These are phyloP conservation scores for Barypeithes pellucidus DNA, from an alignment of 2,888 invertebrate genomes.

Conservation along the genomic window DNA sequence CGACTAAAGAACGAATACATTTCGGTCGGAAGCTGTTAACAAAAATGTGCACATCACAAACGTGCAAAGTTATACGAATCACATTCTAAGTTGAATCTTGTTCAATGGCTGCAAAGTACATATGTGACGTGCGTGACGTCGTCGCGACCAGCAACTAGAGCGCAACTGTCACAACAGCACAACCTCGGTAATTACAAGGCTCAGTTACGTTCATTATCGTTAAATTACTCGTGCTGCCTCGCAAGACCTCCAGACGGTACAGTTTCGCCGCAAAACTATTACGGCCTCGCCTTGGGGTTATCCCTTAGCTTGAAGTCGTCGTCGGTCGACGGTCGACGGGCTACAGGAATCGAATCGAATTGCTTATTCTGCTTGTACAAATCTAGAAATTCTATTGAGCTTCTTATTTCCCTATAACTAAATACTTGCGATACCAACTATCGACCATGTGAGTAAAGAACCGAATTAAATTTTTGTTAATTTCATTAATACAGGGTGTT, in stretches of 20 bases:
- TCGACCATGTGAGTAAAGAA: too few relatives aligned
- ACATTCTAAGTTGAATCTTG: constrained; percentile 17
- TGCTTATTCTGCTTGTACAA: too few relatives aligned
- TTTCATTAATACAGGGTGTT: too few relatives aligned
- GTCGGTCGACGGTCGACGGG: constrained; percentile 13
- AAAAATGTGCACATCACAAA: too few relatives aligned
- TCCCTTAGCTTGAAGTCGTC: constrained; percentile 33
- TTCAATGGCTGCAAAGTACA: constrained; percentile 18
- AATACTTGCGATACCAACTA: too few relatives aligned
- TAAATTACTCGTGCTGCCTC: constrained; percentile 63
- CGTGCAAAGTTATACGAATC: too few relatives aligned
- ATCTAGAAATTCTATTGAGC: too few relatives aligned
- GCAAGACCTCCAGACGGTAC: constrained; percentile 57
- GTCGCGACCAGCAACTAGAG: constrained; percentile 58
- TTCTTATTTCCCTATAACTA: too few relatives aligned
- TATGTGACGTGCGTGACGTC: constrained; percentile 25
- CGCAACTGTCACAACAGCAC: constrained; percentile 61
- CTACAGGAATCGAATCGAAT: constrained; percentile 23
- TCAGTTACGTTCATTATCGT: constrained; percentile 64
- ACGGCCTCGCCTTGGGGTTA: constrained; percentile 49
- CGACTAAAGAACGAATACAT: too few relatives aligned
- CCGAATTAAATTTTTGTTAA: too few relatives aligned
- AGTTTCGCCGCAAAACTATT: constrained; percentile 54
- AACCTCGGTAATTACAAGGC: constrained; percentile 62
- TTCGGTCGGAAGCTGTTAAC: too few relatives aligned